Evolutionary conservation across 2,113 vertebrate species (phyloP).

Genomic region (Pseudois nayaur): DNA sequence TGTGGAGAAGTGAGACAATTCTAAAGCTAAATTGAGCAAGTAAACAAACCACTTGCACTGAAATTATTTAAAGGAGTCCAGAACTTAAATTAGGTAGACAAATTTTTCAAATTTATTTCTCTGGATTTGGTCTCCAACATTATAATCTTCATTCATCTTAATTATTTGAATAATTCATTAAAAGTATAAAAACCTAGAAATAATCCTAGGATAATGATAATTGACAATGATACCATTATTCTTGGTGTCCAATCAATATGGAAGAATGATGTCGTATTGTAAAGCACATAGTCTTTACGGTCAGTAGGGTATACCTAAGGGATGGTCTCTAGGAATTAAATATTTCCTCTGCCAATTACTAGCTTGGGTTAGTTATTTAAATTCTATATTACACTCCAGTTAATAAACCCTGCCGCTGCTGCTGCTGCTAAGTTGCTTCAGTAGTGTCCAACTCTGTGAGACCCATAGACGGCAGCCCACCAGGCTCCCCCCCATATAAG

Average conservation of each 20-base stretch:
- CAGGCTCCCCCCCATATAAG: neutral
- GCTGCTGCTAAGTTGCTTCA: too few relatives aligned
- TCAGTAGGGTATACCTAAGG: neutral
- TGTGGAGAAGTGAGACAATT: neutral
- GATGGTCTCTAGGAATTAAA: neutral
- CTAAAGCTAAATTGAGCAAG: slow-evolving; percentile 3
- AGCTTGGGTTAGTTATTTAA: neutral
- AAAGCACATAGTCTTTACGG: neutral
- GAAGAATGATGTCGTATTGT: neutral
- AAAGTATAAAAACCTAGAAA: neutral
- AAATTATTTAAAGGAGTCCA: neutral
- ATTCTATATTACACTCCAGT: neutral
- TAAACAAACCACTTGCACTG: slow-evolving; percentile 8
- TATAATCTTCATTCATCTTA: neutral
- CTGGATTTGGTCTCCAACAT: neutral
- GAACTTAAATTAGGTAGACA: neutral
- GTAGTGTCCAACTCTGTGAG: too few relatives aligned
- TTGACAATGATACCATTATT: neutral
- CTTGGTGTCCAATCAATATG: neutral
- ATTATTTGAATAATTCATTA: neutral
- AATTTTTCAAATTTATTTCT: neutral
- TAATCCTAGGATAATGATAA: neutral
- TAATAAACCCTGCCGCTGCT: neutral
- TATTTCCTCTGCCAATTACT: neutral
- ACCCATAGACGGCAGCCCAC: too few relatives aligned